Base-by-base conservation (phyloP, 2,888 invertebrate genomes). In the Myopa testacea region DNA sequence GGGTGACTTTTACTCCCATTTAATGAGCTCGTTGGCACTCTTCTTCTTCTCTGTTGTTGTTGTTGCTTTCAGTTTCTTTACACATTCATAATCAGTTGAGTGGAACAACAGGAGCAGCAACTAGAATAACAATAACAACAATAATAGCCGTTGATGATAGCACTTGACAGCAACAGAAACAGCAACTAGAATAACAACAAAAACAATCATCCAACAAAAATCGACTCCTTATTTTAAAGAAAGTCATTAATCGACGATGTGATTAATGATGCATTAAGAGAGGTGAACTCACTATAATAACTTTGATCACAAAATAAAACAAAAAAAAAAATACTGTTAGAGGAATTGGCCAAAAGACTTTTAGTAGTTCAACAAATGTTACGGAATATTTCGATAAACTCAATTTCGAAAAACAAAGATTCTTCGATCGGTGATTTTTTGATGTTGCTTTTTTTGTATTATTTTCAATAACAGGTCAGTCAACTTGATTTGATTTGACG, bases 191-290 rank as follows among this genome's bases (percentile, higher is more conserved):
- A 26, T 26, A 26, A 26, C 26, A 26, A 26, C 26, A 26, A 26
- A 26, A 45, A 45, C 7, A 45, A 45, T 45, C 45, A 45, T 45
- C 6, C 45, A 45, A 45, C 45, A 45, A 45, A 10, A 45, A 8
- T 45, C 60, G 71, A 38, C 19, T 19, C 71, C 55, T 37, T 55
- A 37, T 38, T 73, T 40, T 26, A 62, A 62, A 73, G 72, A 77
- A 67, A 77, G 71, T 71, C 70, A 75, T 79, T 77, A 75, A 75
- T 77, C 70, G 74, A 71, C 38, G 70, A 65, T 60, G 63, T 77
- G 79, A 79, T 79, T 79, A 77, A 79, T 78, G 76, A 78, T 76
- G 63, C 58, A 62, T 63, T 71, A 63, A 76, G 45, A 45, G 45
- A 45, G 45, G 45, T 45, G 45, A 45, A 10, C 10, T 1, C 45